Percentiles rank a stretch among this genome's conserved stretches.
phyloP scores from a whole-genome alignment of 2,797 vertebrate genomes.

The Pempheris klunzingeri region DNA sequence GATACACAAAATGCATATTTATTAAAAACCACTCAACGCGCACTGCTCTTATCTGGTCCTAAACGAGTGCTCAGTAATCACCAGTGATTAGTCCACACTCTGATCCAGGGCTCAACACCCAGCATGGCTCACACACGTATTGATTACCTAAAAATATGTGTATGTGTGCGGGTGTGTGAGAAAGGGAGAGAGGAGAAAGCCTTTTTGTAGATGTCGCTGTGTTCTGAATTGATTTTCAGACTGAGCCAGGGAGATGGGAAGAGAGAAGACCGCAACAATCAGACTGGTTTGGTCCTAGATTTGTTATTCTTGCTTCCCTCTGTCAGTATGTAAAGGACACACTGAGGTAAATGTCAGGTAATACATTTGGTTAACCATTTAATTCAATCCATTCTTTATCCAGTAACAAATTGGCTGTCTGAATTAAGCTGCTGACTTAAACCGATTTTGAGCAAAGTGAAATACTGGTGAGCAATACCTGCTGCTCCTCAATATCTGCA shows the following conservation, averaged over 20 bases:
- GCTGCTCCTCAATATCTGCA: neutral
- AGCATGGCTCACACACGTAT: constrained; percentile 52
- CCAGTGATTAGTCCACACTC: constrained; percentile 69
- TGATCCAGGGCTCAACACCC: constrained; percentile 67
- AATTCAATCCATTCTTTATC: constrained; percentile 1
- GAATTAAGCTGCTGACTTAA: constrained; percentile 11
- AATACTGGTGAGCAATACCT: constrained; percentile 2
- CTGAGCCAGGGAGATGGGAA: constrained; percentile 23
- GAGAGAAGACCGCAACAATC: constrained; percentile 34
- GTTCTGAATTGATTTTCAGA: constrained; percentile 67
- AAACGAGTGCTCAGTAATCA: constrained; percentile 67
- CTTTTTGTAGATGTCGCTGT: constrained; percentile 44
- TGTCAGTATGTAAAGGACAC: neutral
- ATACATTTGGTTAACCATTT: constrained; percentile 1
- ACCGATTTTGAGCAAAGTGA: constrained; percentile 14
- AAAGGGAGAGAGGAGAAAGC: constrained; percentile 20
- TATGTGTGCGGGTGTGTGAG: constrained; percentile 26
- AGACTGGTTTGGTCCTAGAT: constrained; percentile 24
- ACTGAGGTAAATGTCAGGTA: neutral
- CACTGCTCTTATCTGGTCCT: constrained; percentile 23
- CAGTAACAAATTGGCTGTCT: constrained; percentile 12
- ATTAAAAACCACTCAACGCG: constrained; percentile 33
- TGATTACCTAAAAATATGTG: constrained; percentile 47
- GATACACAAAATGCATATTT: constrained; percentile 45
- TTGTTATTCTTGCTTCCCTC: constrained; percentile 27